Percentiles rank a stretch among this genome's conserved stretches.
phyloP scores from a whole-genome alignment of 2,888 invertebrate genomes.

The Ligdia adustata region DNA sequence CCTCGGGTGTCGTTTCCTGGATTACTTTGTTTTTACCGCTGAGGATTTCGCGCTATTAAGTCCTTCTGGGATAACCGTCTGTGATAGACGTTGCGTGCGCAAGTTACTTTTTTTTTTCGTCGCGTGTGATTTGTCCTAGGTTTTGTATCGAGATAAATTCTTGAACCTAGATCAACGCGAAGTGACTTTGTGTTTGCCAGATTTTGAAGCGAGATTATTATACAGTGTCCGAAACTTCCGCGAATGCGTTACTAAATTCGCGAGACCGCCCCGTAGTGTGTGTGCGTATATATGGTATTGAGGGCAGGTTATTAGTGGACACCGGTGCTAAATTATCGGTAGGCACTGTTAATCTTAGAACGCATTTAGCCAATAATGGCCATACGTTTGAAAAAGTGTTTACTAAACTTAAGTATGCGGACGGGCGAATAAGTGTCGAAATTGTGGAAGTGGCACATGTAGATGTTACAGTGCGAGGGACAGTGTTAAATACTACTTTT shows the following conservation, averaged over 20 bases:
- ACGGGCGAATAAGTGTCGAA: neutral
- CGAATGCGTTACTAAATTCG: no score
- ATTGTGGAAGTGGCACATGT: slow-evolving; percentile 1
- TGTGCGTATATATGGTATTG: neutral
- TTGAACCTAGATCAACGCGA: no score
- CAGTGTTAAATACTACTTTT: neutral
- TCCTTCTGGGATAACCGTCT: no score
- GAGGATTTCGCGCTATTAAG: no score
- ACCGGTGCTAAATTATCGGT: neutral
- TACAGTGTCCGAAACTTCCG: no score
- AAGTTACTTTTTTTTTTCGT: no score
- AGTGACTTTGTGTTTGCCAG: neutral
- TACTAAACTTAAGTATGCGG: neutral
- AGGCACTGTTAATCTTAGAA: neutral
- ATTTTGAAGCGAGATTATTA: no score
- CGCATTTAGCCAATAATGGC: neutral
- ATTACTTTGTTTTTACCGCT: no score
- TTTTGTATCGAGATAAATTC: no score
- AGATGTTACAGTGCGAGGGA: neutral
- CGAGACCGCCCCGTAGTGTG: neutral
- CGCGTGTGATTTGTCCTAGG: no score
- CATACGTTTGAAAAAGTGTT: neutral
- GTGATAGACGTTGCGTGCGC: no score
- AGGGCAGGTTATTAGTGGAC: neutral
- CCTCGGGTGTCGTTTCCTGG: no score